Conservation (phyloP, 2,888 invertebrate species). For the Notocelia uddmanniana region DNA sequence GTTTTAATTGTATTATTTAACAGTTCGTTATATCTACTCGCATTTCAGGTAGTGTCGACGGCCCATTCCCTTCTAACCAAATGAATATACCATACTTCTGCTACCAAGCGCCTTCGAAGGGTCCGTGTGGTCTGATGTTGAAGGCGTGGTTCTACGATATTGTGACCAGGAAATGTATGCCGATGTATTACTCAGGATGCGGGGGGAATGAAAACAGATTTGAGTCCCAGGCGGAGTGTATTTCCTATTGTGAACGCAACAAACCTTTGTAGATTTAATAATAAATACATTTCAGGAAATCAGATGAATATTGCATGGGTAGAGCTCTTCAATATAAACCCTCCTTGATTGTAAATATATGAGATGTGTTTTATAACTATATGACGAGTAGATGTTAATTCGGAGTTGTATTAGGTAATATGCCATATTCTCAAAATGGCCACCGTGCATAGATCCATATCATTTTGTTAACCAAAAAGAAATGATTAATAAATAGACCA, state of each 20-base stretch:
- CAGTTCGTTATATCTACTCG: slow-evolving; percentile 43
- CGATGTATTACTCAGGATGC: slow-evolving; percentile 79
- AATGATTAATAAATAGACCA: too few species aligned
- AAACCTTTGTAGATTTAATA: slow-evolving; percentile 53
- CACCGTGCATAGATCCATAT: too few species aligned
- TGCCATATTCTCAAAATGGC: too few species aligned
- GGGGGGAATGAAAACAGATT: slow-evolving; percentile 80
- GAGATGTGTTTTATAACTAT: too few species aligned
- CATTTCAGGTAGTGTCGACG: slow-evolving; percentile 71
- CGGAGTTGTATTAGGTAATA: too few species aligned
- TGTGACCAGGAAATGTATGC: slow-evolving; percentile 70
- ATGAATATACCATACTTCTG: slow-evolving; percentile 76
- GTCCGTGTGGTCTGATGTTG: slow-evolving; percentile 65
- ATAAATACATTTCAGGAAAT: neutral
- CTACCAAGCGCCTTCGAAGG: slow-evolving; percentile 73
- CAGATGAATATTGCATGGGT: too few species aligned
- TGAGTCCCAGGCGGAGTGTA: slow-evolving; percentile 58
- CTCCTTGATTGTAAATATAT: too few species aligned
- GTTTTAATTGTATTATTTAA: neutral
- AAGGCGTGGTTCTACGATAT: slow-evolving; percentile 75
- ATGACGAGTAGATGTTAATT: too few species aligned
- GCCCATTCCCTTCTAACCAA: slow-evolving; percentile 71
- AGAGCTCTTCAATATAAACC: too few species aligned
- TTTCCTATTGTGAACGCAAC: slow-evolving; percentile 62
- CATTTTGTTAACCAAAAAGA: too few species aligned